Conservation (phyloP, 2,888 invertebrate genomes). For the Chrysotoxum bicinctum region DNA sequence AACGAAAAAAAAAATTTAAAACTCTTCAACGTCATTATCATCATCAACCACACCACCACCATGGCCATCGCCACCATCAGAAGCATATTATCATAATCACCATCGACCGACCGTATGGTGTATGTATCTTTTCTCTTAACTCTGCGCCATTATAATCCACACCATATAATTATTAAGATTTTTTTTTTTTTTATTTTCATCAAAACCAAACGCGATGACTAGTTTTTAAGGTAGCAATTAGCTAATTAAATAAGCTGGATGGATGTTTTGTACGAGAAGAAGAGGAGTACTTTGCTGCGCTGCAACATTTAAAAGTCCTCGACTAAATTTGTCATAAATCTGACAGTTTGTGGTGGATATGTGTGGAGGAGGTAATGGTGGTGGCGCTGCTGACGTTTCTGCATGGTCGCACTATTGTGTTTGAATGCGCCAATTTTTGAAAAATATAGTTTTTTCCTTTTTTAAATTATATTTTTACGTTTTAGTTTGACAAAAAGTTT, state of each 20-base stretch:
- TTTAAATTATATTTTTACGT: too few relatives aligned
- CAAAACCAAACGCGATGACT: slow-evolving; percentile 58
- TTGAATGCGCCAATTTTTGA: not conserved
- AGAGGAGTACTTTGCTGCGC: not conserved
- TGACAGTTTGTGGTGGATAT: not conserved
- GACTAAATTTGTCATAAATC: slow-evolving; percentile 46
- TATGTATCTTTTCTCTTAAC: not conserved
- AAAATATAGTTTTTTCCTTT: too few relatives aligned
- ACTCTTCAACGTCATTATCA: slow-evolving; percentile 36
- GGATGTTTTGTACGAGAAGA: not conserved
- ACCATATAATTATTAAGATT: slow-evolving; percentile 61
- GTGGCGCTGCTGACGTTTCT: slow-evolving; percentile 10
- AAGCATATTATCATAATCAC: slow-evolving; percentile 27
- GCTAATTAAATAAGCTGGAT: slow-evolving; percentile 69
- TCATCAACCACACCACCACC: slow-evolving; percentile 40
- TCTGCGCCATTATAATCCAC: slow-evolving; percentile 43
- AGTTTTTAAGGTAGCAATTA: slow-evolving; percentile 70
- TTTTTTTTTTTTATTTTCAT: not conserved
- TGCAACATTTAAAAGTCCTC: slow-evolving; percentile 31
- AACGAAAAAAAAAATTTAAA: not conserved
- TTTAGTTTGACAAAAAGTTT: too few relatives aligned
- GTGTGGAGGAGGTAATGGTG: slow-evolving; percentile 8
- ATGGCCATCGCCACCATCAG: slow-evolving; percentile 10
- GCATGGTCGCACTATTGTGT: not conserved
- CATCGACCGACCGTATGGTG: slow-evolving; percentile 43